Conservation (phyloP, 2,888 invertebrate species). For the Oscheius sp. region DNA sequence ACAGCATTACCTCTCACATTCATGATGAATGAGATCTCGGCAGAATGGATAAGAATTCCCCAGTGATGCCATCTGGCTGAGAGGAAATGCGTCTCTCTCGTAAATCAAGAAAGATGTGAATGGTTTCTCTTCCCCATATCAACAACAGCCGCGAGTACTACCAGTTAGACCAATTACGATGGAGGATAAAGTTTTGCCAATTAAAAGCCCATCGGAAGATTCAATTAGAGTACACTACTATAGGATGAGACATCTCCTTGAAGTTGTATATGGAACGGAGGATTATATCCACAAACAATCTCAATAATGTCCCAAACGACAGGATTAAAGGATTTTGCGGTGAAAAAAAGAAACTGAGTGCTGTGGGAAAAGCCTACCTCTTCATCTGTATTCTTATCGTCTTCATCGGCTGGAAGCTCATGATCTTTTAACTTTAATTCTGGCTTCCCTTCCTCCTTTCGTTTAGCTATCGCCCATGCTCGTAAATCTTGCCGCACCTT, state of each 20-base stretch:
- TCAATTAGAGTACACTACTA: background rate
- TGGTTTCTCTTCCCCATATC: background rate
- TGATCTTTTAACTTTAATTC: constrained; percentile 41
- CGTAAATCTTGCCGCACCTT: constrained; percentile 47
- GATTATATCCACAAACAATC: no score
- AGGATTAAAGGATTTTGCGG: background rate
- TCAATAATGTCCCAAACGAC: background rate
- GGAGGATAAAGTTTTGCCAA: constrained; percentile 2
- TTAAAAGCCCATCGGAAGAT: constrained; percentile 8
- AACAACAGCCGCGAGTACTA: no score
- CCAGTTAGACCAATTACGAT: no score
- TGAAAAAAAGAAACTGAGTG: no score
- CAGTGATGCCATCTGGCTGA: background rate
- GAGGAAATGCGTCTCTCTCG: background rate
- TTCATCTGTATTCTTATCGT: constrained; percentile 58
- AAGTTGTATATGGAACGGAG: background rate
- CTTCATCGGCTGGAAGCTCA: constrained; percentile 60
- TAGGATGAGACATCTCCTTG: no score
- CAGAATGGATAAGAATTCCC: no score
- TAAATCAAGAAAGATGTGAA: constrained; percentile 11
- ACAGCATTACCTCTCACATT: no score
- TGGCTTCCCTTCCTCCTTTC: constrained; percentile 39
- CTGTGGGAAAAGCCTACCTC: constrained; percentile 34
- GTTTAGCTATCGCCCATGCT: constrained; percentile 38
- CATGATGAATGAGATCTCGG: no score